Conservation (phyloP, 2,888 invertebrate genomes). For the Caenorhabditis doughertyi region DNA sequence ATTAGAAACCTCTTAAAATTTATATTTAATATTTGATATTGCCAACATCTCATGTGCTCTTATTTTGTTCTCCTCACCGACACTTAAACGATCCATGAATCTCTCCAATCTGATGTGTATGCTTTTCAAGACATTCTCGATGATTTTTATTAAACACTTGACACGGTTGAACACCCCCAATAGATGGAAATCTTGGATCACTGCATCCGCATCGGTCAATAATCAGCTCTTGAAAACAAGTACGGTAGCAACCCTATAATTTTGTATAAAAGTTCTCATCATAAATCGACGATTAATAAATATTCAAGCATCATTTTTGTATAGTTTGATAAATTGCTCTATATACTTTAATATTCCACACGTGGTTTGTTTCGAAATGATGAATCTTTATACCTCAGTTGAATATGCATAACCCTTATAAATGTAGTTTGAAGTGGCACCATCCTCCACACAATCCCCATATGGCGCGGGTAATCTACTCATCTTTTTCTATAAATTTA, state of each 20-base stretch:
- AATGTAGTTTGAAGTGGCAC: constrained; percentile 75
- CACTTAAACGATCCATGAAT: constrained; percentile 74
- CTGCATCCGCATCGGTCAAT: constrained; percentile 79
- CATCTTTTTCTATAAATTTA: constrained; percentile 74
- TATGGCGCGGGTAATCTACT: constrained; percentile 79
- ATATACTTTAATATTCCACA: constrained; percentile 6
- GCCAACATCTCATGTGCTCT: no score
- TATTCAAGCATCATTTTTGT: constrained; percentile 24
- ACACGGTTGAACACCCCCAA: constrained; percentile 74
- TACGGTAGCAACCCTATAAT: constrained; percentile 80
- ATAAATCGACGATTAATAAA: background rate
- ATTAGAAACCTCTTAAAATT: no score
- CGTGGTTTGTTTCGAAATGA: background rate
- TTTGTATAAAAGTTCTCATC: no score
- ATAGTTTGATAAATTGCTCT: constrained; percentile 24
- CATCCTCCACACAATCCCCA: constrained; percentile 79
- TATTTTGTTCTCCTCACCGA: constrained; percentile 46
- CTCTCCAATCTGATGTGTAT: constrained; percentile 76
- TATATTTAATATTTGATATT: background rate
- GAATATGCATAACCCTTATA: constrained; percentile 79
- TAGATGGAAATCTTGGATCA: constrained; percentile 81
- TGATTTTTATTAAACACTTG: constrained; percentile 78
- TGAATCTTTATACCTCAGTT: constrained; percentile 72
- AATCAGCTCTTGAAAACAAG: constrained; percentile 80
- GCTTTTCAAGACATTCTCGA: constrained; percentile 79